phyloP scores from a whole-genome alignment of 2,113 vertebrate genomes.

The Malurus elegans region DNA sequence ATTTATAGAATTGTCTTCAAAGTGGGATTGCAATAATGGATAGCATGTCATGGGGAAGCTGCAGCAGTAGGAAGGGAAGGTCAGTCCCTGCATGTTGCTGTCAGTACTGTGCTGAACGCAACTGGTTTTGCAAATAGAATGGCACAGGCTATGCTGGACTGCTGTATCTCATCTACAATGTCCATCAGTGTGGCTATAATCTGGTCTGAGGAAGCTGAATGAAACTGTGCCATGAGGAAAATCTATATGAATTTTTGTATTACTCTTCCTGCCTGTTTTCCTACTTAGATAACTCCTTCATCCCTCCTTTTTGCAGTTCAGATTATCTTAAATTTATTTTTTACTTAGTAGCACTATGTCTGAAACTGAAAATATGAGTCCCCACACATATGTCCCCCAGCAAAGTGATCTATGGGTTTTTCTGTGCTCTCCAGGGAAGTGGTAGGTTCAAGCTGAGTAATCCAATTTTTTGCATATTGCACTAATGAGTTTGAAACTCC shows the following conservation, averaged over 20 bases:
- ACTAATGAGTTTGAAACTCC: neutral
- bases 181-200: neutral
- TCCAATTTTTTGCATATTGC: neutral
- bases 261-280: neutral
- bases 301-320: neutral
- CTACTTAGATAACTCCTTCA: neutral
- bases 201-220: neutral
- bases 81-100: rapidly evolving
- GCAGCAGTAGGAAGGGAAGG: neutral
- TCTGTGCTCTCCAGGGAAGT: rapidly evolving
- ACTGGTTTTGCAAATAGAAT: neutral
- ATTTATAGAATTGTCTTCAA: neutral
- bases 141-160: neutral
- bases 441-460: neutral
- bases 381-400: rapidly evolving
- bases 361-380: neutral
- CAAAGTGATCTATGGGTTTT: neutral
- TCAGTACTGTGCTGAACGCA: neutral
- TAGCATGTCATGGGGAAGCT: neutral
- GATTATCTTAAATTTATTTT: neutral
- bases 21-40: neutral
- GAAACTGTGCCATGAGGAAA: neutral
- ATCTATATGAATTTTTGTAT: neutral
- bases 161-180: neutral
- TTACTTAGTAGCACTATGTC: neutral